Conservation (phyloP, 2,888 invertebrate genomes). For the Graphium colonna region DNA sequence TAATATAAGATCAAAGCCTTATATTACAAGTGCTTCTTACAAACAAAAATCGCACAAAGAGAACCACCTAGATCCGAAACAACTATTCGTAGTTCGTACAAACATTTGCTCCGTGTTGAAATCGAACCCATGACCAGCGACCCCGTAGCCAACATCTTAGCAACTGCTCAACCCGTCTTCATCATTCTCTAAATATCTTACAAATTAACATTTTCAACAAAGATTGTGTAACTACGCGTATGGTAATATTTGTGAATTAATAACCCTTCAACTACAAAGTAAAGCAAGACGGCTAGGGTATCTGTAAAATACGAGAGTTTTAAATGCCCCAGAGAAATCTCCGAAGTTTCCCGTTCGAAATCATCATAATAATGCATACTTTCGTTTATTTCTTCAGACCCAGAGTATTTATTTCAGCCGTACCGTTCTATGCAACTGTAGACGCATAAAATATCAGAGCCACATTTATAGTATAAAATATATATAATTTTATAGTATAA, state of each 20-base stretch:
- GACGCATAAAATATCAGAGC: slow-evolving; percentile 43
- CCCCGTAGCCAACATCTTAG: too few relatives aligned
- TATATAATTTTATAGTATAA: background rate
- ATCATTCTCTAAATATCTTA: too few relatives aligned
- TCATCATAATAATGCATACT: slow-evolving; percentile 77
- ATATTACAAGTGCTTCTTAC: too few relatives aligned
- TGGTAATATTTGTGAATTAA: background rate
- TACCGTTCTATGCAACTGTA: slow-evolving; percentile 50
- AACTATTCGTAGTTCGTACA: too few relatives aligned
- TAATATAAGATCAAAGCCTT: too few relatives aligned
- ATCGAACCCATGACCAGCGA: too few relatives aligned
- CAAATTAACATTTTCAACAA: too few relatives aligned
- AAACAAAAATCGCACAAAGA: too few relatives aligned
- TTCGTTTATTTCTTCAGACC: slow-evolving; percentile 72
- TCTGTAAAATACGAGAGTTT: background rate
- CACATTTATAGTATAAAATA: slow-evolving; percentile 8
- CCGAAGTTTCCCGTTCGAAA: slow-evolving; percentile 47
- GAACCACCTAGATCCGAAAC: too few relatives aligned
- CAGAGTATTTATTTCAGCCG: slow-evolving; percentile 68
- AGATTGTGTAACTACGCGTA: too few relatives aligned
- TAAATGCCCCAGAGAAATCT: slow-evolving; percentile 27
- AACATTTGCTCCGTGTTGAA: too few relatives aligned
- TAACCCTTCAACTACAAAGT: background rate
- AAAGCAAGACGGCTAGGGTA: background rate
- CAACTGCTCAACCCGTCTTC: too few relatives aligned